These are phyloP conservation scores for Agrenia bidenticulata DNA, from an alignment of 2,888 invertebrate genomes.

Conservation along the genomic window DNA sequence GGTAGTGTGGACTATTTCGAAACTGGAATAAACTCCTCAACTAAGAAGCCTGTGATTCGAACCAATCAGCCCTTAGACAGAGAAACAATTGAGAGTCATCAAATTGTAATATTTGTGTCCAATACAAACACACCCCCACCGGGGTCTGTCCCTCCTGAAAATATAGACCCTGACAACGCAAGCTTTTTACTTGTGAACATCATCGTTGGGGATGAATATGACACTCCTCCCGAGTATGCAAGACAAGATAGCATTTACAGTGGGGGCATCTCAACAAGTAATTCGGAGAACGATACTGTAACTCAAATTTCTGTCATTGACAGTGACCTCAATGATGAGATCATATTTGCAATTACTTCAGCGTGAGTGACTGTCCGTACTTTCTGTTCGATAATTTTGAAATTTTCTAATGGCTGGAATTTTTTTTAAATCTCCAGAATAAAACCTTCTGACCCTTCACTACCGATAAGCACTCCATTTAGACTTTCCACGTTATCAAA, in stretches of 20 bases:
- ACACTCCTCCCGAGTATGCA: conserved; percentile 64
- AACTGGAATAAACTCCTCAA: too few relatives aligned
- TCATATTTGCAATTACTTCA: conserved; percentile 16
- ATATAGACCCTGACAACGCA: conserved; percentile 9
- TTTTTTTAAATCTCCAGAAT: not conserved
- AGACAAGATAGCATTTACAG: conserved; percentile 56
- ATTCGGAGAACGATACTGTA: not conserved
- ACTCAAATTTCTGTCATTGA: conserved; percentile 19
- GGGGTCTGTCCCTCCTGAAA: conserved; percentile 16
- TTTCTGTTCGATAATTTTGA: not conserved
- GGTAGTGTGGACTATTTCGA: conserved; percentile 1
- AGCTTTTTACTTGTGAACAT: conserved; percentile 54
- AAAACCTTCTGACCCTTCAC: not conserved
- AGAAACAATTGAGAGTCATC: conserved; percentile 16
- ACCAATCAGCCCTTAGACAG: conserved; percentile 18
- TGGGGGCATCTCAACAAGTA: conserved; percentile 26
- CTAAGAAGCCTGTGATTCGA: not conserved
- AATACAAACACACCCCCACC: conserved; percentile 10
- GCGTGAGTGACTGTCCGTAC: not conserved
- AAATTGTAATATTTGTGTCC: conserved; percentile 28
- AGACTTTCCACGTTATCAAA: not conserved
- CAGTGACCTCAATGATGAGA: conserved; percentile 20
- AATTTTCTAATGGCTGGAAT: not conserved
- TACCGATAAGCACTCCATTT: conserved; percentile 1
- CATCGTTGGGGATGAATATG: conserved; percentile 65